A percentile compares a stretch with the other conserved stretches of the same genome.
phyloP scores from a whole-genome alignment of 2,888 invertebrate genomes.

The Andrena camellia region DNA sequence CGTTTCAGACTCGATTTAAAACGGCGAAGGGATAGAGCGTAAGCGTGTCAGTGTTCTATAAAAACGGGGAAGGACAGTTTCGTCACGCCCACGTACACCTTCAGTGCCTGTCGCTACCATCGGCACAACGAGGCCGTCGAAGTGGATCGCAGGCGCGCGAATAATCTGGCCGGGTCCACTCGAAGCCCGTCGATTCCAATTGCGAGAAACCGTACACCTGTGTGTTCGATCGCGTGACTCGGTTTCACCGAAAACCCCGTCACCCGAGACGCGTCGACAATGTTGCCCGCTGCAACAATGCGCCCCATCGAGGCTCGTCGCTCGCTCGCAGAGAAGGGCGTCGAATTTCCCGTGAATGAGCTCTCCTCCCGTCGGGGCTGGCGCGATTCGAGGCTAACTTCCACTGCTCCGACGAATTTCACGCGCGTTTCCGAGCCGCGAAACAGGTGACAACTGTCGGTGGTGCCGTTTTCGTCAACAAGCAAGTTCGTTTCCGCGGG shows the following conservation, averaged over 20 bases:
- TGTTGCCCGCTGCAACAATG: slow-evolving; percentile 55
- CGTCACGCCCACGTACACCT: not conserved
- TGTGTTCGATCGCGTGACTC: slow-evolving; percentile 38
- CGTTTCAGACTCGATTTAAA: too few relatives aligned
- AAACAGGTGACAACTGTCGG: too few relatives aligned
- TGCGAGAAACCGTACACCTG: slow-evolving; percentile 71
- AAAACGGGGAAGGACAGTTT: not conserved
- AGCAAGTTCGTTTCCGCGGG: not conserved
- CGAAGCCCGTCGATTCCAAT: slow-evolving; percentile 65
- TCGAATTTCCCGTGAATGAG: slow-evolving; percentile 29
- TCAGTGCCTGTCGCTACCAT: not conserved
- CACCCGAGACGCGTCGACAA: slow-evolving; percentile 62
- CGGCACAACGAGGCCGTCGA: slow-evolving; percentile 28
- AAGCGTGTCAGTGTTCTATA: not conserved
- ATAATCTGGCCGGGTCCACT: slow-evolving; percentile 56
- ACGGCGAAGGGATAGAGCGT: not conserved
- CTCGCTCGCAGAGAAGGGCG: not conserved
- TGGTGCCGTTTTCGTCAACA: not conserved
- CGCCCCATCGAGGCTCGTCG: slow-evolving; percentile 17
- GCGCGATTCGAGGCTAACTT: not conserved
- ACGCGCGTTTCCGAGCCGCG: not conserved
- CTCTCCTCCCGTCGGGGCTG: not conserved
- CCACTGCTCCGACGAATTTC: not conserved
- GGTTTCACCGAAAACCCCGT: slow-evolving; percentile 43
- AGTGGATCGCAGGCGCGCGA: slow-evolving; percentile 47